These are phyloP conservation scores for Herminia tarsipennalis DNA, from an alignment of 2,888 invertebrate genomes.

Conservation along the genomic window DNA sequence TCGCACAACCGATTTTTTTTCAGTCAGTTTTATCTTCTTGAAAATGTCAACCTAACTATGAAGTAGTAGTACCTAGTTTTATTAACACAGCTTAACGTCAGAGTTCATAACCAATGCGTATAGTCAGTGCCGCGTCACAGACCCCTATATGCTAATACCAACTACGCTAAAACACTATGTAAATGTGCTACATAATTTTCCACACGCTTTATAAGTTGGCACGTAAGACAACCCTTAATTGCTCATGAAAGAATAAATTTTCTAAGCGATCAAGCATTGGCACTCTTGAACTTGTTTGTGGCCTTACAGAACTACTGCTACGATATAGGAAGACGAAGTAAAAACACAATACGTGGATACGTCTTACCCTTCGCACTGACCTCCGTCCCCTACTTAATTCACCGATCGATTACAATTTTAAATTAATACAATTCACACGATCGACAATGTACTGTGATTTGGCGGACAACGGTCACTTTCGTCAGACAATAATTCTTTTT, in stretches of 20 bases:
- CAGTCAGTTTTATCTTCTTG: too few relatives aligned
- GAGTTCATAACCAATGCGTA: too few relatives aligned
- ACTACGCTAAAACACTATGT: too few relatives aligned
- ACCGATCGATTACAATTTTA: slow-evolving; percentile 72
- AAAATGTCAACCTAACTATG: too few relatives aligned
- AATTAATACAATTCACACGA: slow-evolving; percentile 76
- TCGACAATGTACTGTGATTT: slow-evolving; percentile 62
- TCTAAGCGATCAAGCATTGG: slow-evolving; percentile 15
- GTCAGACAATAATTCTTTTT: slow-evolving; percentile 35
- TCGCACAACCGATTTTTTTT: too few relatives aligned
- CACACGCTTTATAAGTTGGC: slow-evolving; percentile 12
- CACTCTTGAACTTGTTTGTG: slow-evolving; percentile 29
- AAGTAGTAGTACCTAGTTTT: too few relatives aligned
- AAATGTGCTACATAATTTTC: too few relatives aligned
- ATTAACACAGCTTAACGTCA: too few relatives aligned
- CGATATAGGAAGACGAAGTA: slow-evolving; percentile 44
- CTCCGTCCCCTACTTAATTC: slow-evolving; percentile 59
- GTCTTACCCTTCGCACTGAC: slow-evolving; percentile 65
- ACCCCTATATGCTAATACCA: slow-evolving; percentile 17
- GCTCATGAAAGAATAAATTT: slow-evolving; percentile 18
- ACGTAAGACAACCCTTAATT: slow-evolving; percentile 16
- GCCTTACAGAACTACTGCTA: slow-evolving; percentile 23
- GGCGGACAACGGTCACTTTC: slow-evolving; percentile 62
- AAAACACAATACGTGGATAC: slow-evolving; percentile 32
- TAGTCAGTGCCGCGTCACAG: too few relatives aligned